phyloP scores from a whole-genome alignment of 2,797 vertebrate species.

The Enteromius unitaeniatus region DNA sequence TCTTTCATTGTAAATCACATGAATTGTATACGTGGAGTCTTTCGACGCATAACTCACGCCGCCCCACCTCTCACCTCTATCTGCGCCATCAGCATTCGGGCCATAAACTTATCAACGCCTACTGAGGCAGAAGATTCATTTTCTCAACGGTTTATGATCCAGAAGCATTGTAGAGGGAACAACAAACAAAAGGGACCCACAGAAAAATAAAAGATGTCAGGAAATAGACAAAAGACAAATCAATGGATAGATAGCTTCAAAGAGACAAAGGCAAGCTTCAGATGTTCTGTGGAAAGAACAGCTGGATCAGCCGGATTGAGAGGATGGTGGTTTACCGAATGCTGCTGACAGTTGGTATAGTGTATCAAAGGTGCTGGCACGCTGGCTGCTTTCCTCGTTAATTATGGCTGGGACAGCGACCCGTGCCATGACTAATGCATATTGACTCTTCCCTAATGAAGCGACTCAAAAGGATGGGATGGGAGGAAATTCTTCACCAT shows the following conservation, averaged over 20 bases:
- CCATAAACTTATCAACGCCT: slow-evolving; percentile 43
- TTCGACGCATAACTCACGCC: slow-evolving; percentile 32
- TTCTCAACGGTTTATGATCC: slow-evolving; percentile 41
- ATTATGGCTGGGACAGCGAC: slow-evolving; percentile 65
- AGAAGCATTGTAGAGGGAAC: not conserved
- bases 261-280: slow-evolving; percentile 29
- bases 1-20: slow-evolving; percentile 29
- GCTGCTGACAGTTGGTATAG: slow-evolving; percentile 48
- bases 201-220: slow-evolving; percentile 14
- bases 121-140: slow-evolving; percentile 50
- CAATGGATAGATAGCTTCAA: slow-evolving; percentile 3
- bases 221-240: slow-evolving; percentile 35
- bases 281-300: not conserved
- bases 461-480: slow-evolving; percentile 65
- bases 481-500: slow-evolving; percentile 63
- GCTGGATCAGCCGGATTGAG: not conserved
- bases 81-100: slow-evolving; percentile 39
- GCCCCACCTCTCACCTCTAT: slow-evolving; percentile 42
- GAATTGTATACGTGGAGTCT: slow-evolving; percentile 30
- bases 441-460: slow-evolving; percentile 77
- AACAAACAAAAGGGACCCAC: not conserved
- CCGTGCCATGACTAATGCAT: slow-evolving; percentile 72
- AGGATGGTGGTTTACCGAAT: not conserved
- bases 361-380: slow-evolving; percentile 56
- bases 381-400: slow-evolving; percentile 62